Evolutionary conservation across 2,888 invertebrate species (phyloP).

Genomic region (Noctua comes): DNA sequence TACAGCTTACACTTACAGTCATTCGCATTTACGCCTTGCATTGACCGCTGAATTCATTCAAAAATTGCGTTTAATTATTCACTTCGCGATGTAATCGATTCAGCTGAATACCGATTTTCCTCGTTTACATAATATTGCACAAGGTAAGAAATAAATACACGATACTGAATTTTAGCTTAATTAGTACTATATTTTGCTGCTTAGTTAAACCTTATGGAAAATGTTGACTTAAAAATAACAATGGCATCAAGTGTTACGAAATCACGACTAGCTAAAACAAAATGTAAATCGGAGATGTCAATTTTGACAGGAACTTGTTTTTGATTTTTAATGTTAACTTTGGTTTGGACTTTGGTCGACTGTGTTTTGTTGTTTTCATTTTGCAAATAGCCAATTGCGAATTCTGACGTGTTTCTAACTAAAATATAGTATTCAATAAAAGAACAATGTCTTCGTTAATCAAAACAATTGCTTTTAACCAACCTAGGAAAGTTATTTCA

Average conservation of each 20-base stretch:
- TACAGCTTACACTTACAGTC: neutral
- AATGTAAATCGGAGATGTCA: slow-evolving; percentile 10
- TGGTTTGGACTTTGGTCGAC: slow-evolving; percentile 53
- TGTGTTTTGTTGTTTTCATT: slow-evolving; percentile 41
- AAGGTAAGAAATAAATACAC: neutral
- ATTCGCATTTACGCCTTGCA: neutral
- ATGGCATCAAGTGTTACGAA: neutral
- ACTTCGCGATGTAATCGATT: neutral
- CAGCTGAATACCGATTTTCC: neutral
- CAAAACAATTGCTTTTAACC: slow-evolving; percentile 68
- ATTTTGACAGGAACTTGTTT: slow-evolving; percentile 40
- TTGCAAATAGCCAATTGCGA: neutral
- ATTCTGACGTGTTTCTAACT: neutral
- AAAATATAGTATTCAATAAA: slow-evolving; percentile 1
- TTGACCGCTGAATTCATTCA: neutral
- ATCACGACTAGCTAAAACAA: slow-evolving; percentile 18
- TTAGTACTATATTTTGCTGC: neutral
- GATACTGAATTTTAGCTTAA: neutral
- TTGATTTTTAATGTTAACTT: slow-evolving; percentile 6
- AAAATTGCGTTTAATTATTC: slow-evolving; percentile 18
- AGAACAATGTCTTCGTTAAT: slow-evolving; percentile 67
- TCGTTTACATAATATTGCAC: neutral
- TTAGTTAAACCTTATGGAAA: neutral
- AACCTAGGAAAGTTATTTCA: slow-evolving; percentile 65
- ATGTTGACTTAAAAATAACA: neutral